Base-by-base conservation (phyloP, 2,888 invertebrate species). In the Hesperia comma region DNA sequence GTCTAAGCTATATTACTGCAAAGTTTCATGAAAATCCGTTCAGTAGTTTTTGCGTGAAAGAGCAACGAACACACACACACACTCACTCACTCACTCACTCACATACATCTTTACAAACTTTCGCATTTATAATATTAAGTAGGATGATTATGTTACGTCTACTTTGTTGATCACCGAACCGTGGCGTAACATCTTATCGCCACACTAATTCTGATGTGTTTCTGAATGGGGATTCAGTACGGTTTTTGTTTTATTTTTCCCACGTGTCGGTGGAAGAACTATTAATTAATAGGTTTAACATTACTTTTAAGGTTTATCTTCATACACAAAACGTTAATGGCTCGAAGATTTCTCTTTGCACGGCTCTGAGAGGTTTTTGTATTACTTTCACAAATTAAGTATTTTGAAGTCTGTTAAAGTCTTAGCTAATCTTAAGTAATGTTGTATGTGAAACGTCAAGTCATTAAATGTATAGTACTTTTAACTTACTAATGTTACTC, bases 271-370 rank as follows among this genome's bases (percentile, higher is more conserved):
- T 32, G 17, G 19, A 53, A 51, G 58, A 58, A 63, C 21, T 40
- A 40, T 26, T 57, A 57, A 57, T 63, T 57, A 57, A 26, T 63
- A 57, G 26, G 17, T 51, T 51, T 12, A 41, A 14, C 37, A 14
- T 19, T 57, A 43, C 14, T 57, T 58, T 64, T 64, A 51, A 32
- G 15, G 43, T 15, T 46, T 40, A 53, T 41, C 49, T 26, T 37
- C 40, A 53, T 51, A 40, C 63, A 55, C 63, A 64, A 51, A 40
- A 57, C 49, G 12, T 41, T 26, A 15, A 17, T 64, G 49, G 41
- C 40, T 58, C 10, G 17, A 6, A 32, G 41, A 26, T 64, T 63
- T 64, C 64, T 58, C 58, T 63, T 57, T 41, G 37, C 57, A 26
- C 57, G 56, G 37, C 21, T 19, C 54, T 55, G 14, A 57, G 43